Conservation (phyloP, 2,113 vertebrate species). For the Trematomus loennbergii region DNA sequence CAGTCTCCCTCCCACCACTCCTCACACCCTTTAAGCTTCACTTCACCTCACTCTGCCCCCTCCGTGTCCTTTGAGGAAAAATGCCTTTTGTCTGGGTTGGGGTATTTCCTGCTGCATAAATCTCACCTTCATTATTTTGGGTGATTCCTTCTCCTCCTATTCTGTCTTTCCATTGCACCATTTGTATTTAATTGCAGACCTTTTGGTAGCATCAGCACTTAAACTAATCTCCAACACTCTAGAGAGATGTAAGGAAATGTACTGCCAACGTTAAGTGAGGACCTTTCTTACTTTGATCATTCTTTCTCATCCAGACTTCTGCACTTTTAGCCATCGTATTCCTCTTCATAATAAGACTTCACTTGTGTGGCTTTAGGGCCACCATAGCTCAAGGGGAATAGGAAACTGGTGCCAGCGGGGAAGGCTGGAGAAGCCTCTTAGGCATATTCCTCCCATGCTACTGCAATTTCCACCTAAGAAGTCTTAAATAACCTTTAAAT, state of each 20-base stretch:
- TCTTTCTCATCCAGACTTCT: background rate
- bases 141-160: background rate
- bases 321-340: background rate
- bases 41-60: slow-evolving; percentile 43
- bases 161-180: slow-evolving; percentile 3
- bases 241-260: slow-evolving; percentile 1
- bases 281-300: background rate
- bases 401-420: background rate
- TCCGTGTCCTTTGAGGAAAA: slow-evolving; percentile 11
- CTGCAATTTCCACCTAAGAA: background rate
- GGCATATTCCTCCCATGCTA: background rate
- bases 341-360: background rate
- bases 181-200: background rate
- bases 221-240: background rate
- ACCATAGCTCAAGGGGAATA: slow-evolving; percentile 5
- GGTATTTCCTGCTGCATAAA: slow-evolving; percentile 1
- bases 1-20: slow-evolving; percentile 19
- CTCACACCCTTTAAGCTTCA: slow-evolving; percentile 45
- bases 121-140: background rate
- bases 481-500: slow-evolving; percentile 22
- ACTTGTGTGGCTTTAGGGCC: slow-evolving; percentile 1
- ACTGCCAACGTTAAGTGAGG: background rate
- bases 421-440: background rate
- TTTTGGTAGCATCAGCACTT: background rate
- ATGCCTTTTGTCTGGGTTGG: background rate